These are phyloP conservation scores for Magallana nippona DNA, from an alignment of 2,888 invertebrate genomes.

Conservation along the genomic window DNA sequence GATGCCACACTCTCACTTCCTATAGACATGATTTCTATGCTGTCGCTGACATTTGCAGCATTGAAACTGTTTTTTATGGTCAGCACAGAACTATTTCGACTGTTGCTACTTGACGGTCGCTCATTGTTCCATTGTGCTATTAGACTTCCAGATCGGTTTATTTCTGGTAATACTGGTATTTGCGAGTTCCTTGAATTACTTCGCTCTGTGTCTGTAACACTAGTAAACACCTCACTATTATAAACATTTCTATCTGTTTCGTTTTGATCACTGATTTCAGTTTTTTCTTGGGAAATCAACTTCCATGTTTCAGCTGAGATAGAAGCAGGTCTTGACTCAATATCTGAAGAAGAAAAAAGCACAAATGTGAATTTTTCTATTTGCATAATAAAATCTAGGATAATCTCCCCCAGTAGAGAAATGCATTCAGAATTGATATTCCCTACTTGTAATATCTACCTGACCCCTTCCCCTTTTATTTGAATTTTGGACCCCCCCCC, in stretches of 20 bases:
- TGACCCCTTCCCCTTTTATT: no score
- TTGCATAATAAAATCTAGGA: no score
- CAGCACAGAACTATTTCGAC: conserved; percentile 52
- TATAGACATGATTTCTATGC: conserved; percentile 61
- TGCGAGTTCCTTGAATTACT: conserved; percentile 50
- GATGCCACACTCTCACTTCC: conserved; percentile 56
- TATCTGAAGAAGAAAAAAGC: neutral
- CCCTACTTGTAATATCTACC: no score
- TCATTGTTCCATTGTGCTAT: conserved; percentile 66
- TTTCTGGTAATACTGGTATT: conserved; percentile 67
- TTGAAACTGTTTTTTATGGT: conserved; percentile 57
- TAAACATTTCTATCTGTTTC: conserved; percentile 42
- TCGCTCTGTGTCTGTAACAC: conserved; percentile 32
- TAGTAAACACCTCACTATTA: conserved; percentile 32
- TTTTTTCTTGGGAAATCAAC: conserved; percentile 65
- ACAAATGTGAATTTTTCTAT: neutral
- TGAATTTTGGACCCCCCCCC: no score
- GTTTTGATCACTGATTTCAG: conserved; percentile 53
- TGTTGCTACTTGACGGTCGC: conserved; percentile 45
- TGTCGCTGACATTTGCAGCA: conserved; percentile 52
- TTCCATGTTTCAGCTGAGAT: conserved; percentile 72
- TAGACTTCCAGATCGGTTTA: conserved; percentile 67
- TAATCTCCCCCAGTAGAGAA: no score
- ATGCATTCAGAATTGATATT: no score
- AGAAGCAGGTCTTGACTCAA: conserved; percentile 41